A percentile compares a stretch with the other conserved stretches of the same genome.
Evolutionary conservation across 2,797 vertebrate species (phyloP).

Genomic region (Alectoris magna): DNA sequence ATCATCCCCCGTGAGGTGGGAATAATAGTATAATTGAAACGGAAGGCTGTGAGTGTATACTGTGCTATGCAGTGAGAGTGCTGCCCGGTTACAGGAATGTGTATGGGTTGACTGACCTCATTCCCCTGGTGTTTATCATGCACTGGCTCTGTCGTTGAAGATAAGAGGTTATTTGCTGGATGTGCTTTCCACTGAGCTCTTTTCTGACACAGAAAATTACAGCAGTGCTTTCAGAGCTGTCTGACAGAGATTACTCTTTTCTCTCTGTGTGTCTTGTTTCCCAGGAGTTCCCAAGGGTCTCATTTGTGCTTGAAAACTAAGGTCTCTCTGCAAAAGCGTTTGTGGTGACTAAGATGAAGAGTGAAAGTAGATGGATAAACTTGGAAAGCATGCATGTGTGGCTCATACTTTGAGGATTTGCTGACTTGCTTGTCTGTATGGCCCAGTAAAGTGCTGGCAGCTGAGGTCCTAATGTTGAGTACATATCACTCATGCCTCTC

Average conservation of each 20-base stretch:
- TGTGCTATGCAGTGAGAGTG: background rate
- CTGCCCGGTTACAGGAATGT: background rate
- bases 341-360: background rate
- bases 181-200: background rate
- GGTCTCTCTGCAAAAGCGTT: background rate
- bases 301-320: background rate
- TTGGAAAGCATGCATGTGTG: fast-evolving
- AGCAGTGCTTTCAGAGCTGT: background rate
- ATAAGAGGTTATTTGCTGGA: background rate
- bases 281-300: background rate
- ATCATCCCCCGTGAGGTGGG: background rate
- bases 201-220: background rate
- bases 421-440: background rate
- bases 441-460: background rate
- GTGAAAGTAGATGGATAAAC: background rate
- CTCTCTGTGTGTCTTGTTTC: background rate
- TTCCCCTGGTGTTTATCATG: background rate
- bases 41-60: background rate
- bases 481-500: background rate
- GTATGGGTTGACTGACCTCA: background rate
- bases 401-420: background rate
- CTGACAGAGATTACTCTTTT: background rate
- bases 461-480: background rate
- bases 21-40: background rate
- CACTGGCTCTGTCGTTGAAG: background rate